Percentiles rank a stretch among this genome's conserved stretches.
phyloP scores from a whole-genome alignment of 2,888 invertebrate species.

The Leucoma salicis region DNA sequence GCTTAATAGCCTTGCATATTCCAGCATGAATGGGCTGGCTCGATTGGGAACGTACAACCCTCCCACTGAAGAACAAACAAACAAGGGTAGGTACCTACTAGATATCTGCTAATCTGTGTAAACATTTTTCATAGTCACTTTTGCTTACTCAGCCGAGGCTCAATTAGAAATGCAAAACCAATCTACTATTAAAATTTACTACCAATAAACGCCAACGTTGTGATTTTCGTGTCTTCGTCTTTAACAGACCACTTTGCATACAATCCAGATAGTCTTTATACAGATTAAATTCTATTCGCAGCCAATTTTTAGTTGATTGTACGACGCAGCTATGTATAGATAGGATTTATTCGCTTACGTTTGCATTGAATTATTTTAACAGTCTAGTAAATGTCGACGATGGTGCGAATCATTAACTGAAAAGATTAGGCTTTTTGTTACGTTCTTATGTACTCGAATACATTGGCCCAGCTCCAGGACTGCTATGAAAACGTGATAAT shows the following conservation, averaged over 20 bases:
- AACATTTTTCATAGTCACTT: background rate
- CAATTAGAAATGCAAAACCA: constrained; percentile 6
- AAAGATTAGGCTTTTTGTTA: background rate
- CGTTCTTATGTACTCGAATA: background rate
- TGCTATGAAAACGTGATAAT: background rate
- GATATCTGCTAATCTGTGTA: no score
- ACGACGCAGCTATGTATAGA: constrained; percentile 11
- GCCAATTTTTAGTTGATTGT: constrained; percentile 33
- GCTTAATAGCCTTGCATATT: no score
- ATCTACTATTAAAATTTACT: constrained; percentile 14
- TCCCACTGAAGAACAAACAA: no score
- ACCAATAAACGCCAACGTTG: constrained; percentile 13
- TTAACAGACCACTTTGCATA: constrained; percentile 36
- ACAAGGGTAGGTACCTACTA: no score
- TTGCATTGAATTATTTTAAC: constrained; percentile 18
- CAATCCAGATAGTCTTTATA: constrained; percentile 38
- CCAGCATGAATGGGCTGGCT: no score
- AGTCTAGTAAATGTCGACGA: constrained; percentile 9
- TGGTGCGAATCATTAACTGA: constrained; percentile 3
- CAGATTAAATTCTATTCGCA: constrained; percentile 42
- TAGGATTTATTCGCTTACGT: constrained; percentile 16
- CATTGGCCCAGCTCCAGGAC: background rate
- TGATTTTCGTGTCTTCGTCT: constrained; percentile 17
- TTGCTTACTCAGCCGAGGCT: no score
- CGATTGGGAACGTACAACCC: no score